phyloP scores from a whole-genome alignment of 2,113 vertebrate species.

The Oxyura jamaicensis region DNA sequence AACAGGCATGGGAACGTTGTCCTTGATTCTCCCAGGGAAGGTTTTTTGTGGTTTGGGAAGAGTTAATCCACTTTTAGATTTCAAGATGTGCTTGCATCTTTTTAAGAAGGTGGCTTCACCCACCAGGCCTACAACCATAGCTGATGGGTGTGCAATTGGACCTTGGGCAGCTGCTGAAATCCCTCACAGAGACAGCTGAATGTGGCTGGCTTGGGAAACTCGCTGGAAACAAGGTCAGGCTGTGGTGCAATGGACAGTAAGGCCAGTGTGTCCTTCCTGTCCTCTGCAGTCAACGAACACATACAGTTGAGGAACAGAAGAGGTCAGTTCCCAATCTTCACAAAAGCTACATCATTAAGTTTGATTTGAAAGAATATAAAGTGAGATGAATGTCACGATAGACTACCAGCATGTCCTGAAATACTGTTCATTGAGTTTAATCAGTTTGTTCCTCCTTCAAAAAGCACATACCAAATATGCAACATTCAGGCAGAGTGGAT shows the following conservation, averaged over 20 bases:
- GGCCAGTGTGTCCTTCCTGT: neutral
- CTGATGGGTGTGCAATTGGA: neutral
- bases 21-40: neutral
- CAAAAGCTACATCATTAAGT: neutral
- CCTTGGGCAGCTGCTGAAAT: neutral
- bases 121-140: neutral
- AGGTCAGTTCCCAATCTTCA: neutral
- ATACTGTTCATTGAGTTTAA: neutral
- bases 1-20: neutral
- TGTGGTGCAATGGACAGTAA: neutral
- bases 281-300: neutral
- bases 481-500: neutral
- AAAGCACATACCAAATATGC: neutral
- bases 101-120: neutral
- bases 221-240: neutral
- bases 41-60: neutral
- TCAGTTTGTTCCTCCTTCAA: neutral
- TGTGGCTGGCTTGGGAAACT: neutral
- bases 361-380: neutral
- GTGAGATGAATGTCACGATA: neutral
- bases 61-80: neutral
- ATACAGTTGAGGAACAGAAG: neutral
- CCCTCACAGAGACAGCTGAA: neutral
- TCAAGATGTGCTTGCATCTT: neutral
- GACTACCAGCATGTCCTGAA: neutral